phyloP scores from a whole-genome alignment of 2,113 vertebrate species.

The Gymnorhina tibicen region DNA sequence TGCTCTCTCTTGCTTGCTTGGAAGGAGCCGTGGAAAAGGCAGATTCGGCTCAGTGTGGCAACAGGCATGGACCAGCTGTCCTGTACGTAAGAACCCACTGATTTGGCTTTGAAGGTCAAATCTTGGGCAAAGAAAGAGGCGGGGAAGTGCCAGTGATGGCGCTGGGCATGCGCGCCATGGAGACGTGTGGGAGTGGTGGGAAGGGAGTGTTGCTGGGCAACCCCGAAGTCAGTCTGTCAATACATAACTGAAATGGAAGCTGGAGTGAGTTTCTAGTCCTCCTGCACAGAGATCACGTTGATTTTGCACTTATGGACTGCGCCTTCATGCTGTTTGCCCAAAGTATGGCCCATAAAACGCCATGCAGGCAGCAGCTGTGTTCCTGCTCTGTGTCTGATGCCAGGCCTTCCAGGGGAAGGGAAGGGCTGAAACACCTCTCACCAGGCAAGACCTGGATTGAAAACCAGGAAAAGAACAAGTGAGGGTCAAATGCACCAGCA shows the following conservation, averaged over 20 bases:
- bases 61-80: background rate
- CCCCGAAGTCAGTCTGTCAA: background rate
- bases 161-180: background rate
- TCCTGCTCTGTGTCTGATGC: too few relatives aligned
- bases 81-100: background rate
- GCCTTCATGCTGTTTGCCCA: background rate
- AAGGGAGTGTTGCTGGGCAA: background rate
- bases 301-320: background rate
- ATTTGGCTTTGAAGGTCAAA: background rate
- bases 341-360: background rate
- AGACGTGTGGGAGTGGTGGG: background rate
- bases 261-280: background rate
- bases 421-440: background rate
- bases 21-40: background rate
- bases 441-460: background rate
- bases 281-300: background rate
- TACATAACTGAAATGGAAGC: background rate
- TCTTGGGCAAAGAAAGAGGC: background rate
- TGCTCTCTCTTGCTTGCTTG: background rate
- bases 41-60: background rate
- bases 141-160: background rate
- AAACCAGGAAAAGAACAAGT: background rate
- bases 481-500: background rate
- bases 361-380: background rate
- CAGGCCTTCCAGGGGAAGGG: background rate